Conservation (phyloP, 2,113 vertebrate genomes). For the Bufo bufo region DNA sequence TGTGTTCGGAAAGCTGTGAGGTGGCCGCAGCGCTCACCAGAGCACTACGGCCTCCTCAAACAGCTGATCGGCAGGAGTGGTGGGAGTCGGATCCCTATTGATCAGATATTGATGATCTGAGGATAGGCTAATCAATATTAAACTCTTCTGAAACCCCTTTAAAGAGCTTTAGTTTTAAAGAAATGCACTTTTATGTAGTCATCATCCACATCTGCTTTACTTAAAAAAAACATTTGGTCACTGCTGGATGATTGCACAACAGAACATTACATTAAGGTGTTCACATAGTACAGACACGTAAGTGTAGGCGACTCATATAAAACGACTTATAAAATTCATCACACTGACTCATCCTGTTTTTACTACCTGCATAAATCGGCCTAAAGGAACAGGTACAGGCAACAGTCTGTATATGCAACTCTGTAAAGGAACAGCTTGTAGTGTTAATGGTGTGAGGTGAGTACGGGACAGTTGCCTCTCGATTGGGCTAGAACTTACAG, state of each 20-base stretch:
- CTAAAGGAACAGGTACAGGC: background rate
- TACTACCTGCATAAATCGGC: background rate
- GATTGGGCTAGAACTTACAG: too few species aligned
- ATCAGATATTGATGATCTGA: too few species aligned
- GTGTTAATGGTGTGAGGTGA: background rate
- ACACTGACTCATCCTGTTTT: background rate
- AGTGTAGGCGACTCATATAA: background rate
- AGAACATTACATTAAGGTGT: background rate
- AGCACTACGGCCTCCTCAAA: too few species aligned
- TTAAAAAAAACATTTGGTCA: background rate
- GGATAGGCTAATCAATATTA: too few species aligned
- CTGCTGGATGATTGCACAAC: background rate
- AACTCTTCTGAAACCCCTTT: too few species aligned
- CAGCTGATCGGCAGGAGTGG: too few species aligned
- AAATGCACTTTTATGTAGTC: background rate
- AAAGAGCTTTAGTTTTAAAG: background rate
- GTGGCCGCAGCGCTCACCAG: too few species aligned
- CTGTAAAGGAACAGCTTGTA: background rate
- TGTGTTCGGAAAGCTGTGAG: too few species aligned
- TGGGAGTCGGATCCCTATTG: too few species aligned
- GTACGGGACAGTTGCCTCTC: too few species aligned
- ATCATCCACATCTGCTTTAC: background rate
- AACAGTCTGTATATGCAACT: background rate
- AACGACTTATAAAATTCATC: background rate
- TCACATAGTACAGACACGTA: slow-evolving; percentile 2